Evolutionary conservation across 2,888 invertebrate species (phyloP), one percentile per base, ranked within the genome.

Genomic region (Dynastes grantii): DNA sequence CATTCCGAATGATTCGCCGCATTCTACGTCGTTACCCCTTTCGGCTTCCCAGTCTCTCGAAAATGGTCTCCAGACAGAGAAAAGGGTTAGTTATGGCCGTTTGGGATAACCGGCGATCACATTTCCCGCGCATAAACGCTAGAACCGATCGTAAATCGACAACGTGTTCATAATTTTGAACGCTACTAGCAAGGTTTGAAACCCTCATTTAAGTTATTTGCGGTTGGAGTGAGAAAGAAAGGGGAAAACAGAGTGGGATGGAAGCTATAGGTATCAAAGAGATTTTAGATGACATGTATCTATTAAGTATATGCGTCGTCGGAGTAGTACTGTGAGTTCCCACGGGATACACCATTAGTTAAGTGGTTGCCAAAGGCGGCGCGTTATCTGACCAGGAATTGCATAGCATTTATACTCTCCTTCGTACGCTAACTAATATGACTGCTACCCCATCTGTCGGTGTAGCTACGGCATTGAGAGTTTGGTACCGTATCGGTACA

Each of bases 231-330:
- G n/a, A 65, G 65, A 45, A 45, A 8, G n/a, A 71, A 67, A 27
- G 64, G 27, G 9, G 13, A 11, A 37, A 5, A 37, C 22, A 11
- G 8, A 49, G 51, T 29, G 16, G 45, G 4, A 29, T 4, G 51
- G 49, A 51, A 49, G 27, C 11, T 49, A 71, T 27, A 13, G 73
- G 61, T 75, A 75, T 75, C 84, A 83, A 83, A 83, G 83, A 82
- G 83, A 83, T 83, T 84, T 83, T 83, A 83, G 84, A 84, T 83
- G 84, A 83, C 84, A 81, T 83, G 83, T 84, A 84, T 83, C 84
- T 83, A 82, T 84, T 84, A 84, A 83, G 83, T 81, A 80, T 80
- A 79, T 81, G 81, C 83, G 83, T 84, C 84, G 84, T 83, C 83
- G 83, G 81, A 81, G 82, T 22, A n/a, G 68, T 22, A 22, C 22